Evolutionary conservation across 2,113 vertebrate genomes (phyloP), one percentile per base, ranked within the genome.

Genomic region (Onychostoma macrolepis): DNA sequence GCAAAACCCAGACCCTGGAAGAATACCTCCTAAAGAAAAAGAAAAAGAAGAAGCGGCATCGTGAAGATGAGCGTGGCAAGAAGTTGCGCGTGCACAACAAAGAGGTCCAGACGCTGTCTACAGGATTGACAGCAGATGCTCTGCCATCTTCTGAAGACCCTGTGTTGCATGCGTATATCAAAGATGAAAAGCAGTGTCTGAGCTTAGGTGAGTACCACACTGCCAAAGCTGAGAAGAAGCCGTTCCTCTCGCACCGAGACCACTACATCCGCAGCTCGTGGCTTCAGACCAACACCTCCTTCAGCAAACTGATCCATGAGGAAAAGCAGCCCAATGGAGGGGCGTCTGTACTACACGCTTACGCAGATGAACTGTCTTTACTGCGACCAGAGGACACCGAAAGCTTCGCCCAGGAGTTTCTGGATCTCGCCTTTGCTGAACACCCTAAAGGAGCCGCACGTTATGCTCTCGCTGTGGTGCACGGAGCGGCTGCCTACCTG

Each of bases 241-340:
- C 96, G 1, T 99, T 98, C 92, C 94, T 97, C 91, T 97, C 97
- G 13, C 97, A 98, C 91, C 97, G 98, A 88, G 98, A 99, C 91
- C 97, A 97, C 94, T 96, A 92, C 91, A 96, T 99, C 87, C 98
- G 98, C 92, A 97, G 96, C 94, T 96, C 94, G 92, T 97, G 94
- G 93, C 93, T 99, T 53, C 97, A 97, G 93, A 97, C 97, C 56
- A 96, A 95, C 92, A 95, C 96, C 88, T 94, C 95, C 86, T 97
- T 95, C 86, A 96, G 96, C 88, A 96, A 95, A 92, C 97, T 99
- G 92, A 96, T 99, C 87, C 97, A 99, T 0, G 98, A 98, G 92
- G 98, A 99, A 33, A 94, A 94, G 85, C 98, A 99, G 92, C 96
- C 98, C 92, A 99, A 99, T 65, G 98, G 98, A 0, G 98, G 98